phyloP scores from a whole-genome alignment of 2,888 invertebrate genomes.

The Volucella zonaria region DNA sequence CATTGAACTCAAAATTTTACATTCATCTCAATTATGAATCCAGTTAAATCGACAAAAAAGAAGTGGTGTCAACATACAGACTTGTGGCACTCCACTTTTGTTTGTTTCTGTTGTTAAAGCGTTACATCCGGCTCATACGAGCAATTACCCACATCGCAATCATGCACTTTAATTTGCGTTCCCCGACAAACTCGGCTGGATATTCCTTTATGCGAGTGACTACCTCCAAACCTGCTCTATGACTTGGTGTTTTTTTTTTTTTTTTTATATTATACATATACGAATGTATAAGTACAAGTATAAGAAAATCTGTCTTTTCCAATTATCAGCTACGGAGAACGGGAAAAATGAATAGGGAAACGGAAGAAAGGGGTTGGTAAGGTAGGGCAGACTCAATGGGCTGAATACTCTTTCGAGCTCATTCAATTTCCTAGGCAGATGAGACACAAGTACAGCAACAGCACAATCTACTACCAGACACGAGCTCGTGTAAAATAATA shows the following conservation, averaged over 20 bases:
- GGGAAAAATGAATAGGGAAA: too few species aligned
- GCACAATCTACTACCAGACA: constrained; percentile 10
- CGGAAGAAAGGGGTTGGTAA: background rate
- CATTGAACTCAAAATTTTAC: too few species aligned
- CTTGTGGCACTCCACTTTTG: too few species aligned
- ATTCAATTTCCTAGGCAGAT: constrained; percentile 54
- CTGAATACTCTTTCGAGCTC: constrained; percentile 33
- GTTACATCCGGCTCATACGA: too few species aligned
- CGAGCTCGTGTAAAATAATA: constrained; percentile 63
- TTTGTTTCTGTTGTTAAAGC: too few species aligned
- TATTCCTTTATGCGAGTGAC: too few species aligned
- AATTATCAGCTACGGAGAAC: constrained; percentile 53
- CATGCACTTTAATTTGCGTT: constrained; percentile 16
- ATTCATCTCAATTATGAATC: too few species aligned
- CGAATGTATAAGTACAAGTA: background rate
- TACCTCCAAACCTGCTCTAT: constrained; percentile 21
- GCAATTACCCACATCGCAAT: background rate
- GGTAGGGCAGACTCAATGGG: constrained; percentile 19
- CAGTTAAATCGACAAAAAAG: too few species aligned
- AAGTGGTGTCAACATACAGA: too few species aligned
- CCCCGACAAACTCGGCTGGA: constrained; percentile 14
- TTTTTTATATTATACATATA: background rate
- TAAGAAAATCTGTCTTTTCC: constrained; percentile 70
- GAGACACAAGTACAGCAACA: constrained; percentile 40
- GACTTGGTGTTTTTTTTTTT: constrained; percentile 23